phyloP scores from a whole-genome alignment of 2,797 vertebrate genomes.

The Gymnoscopelus braueri region DNA sequence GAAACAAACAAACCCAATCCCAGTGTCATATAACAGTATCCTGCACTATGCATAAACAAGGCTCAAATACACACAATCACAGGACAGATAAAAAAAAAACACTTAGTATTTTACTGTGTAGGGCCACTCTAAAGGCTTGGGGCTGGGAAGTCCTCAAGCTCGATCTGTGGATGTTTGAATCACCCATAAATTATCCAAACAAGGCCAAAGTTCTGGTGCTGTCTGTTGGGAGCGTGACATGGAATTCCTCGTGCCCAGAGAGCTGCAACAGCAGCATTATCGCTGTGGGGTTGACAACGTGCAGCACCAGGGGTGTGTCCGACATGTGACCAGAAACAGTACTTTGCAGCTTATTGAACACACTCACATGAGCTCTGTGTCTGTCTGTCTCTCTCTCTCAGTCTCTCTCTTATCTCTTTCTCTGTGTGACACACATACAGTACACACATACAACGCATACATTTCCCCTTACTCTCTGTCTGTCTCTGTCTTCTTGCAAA shows the following conservation, averaged over 20 bases:
- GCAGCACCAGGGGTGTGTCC: slow-evolving; percentile 26
- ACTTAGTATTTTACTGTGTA: too few species aligned
- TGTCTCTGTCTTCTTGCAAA: slow-evolving; percentile 1
- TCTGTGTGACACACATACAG: not conserved
- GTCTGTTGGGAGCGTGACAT: slow-evolving; percentile 4
- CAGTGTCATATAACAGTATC: too few species aligned
- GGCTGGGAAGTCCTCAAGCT: not conserved
- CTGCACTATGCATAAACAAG: too few species aligned
- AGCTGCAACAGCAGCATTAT: slow-evolving; percentile 29
- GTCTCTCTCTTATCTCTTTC: not conserved
- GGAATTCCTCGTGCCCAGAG: not conserved
- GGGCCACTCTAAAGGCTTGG: not conserved
- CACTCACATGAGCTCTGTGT: slow-evolving; percentile 24
- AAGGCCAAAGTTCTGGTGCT: not conserved
- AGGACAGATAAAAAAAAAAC: too few species aligned
- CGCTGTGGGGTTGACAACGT: slow-evolving; percentile 28
- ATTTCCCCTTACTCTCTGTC: not conserved
- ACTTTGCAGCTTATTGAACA: slow-evolving; percentile 37
- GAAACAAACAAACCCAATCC: too few species aligned
- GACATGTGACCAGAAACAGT: slow-evolving; percentile 29
- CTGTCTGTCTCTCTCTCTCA: not conserved
- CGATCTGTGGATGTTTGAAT: not conserved
- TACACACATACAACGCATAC: not conserved
- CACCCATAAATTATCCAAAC: not conserved
- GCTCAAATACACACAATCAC: too few species aligned